phyloP scores from a whole-genome alignment of 2,888 invertebrate genomes.

The Stenichneumon culpator region DNA sequence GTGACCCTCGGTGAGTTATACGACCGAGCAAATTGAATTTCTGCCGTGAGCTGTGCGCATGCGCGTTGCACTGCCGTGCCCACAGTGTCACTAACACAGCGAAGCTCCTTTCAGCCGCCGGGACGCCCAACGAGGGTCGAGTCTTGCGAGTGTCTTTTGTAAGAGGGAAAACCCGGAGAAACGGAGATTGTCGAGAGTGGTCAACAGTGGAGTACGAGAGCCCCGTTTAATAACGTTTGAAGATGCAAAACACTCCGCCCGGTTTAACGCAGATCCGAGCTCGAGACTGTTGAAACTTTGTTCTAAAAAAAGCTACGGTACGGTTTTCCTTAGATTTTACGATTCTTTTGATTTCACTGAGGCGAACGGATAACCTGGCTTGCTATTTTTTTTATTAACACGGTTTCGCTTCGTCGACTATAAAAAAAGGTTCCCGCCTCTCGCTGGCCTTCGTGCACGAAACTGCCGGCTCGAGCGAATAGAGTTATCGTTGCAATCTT shows the following conservation, averaged over 20 bases:
- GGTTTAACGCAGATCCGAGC: background rate
- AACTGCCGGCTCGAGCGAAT: too few species aligned
- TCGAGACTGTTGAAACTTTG: background rate
- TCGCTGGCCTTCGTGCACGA: too few species aligned
- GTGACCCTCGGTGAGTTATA: background rate
- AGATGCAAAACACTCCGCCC: background rate
- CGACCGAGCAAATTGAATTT: conserved; percentile 8
- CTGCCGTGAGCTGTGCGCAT: background rate
- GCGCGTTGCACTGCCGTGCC: background rate
- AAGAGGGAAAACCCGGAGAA: background rate
- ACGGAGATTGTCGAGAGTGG: conserved; percentile 5
- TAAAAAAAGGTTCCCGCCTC: background rate
- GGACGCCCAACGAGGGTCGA: background rate
- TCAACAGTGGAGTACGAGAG: background rate
- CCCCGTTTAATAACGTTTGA: conserved; percentile 4
- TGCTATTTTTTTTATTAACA: background rate
- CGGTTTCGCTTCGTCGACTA: background rate
- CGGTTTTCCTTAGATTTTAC: background rate
- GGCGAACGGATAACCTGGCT: background rate
- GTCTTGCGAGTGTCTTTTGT: background rate
- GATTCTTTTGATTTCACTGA: background rate
- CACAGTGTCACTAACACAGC: conserved; percentile 1
- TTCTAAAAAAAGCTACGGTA: background rate
- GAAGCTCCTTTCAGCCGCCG: background rate
- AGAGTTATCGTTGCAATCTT: background rate